Percentiles rank a stretch among this genome's conserved stretches.
Conservation (phyloP, 2,113 vertebrate species). For the Ginglymostoma cirratum region DNA sequence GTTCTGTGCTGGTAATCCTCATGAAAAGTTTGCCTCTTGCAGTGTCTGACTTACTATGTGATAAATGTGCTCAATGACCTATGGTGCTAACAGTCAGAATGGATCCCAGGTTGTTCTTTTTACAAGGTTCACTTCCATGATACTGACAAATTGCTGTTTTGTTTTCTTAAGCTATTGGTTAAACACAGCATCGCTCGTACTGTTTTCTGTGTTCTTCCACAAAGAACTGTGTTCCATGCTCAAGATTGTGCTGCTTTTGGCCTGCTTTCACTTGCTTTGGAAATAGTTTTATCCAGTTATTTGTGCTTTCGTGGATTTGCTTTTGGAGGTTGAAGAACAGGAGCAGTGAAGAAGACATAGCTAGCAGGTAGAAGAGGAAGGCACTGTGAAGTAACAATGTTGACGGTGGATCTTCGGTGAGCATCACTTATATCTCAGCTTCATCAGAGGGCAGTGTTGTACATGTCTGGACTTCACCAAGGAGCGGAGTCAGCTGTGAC, state of each 20-base stretch:
- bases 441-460: not conserved
- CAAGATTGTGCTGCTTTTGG: too few species aligned
- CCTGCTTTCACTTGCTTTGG: too few species aligned
- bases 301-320: not conserved
- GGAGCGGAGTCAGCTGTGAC: too few species aligned
- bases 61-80: too few species aligned
- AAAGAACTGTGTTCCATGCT: too few species aligned
- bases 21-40: not conserved
- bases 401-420: not conserved
- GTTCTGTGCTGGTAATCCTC: not conserved
- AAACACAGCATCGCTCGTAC: not conserved
- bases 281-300: too few species aligned
- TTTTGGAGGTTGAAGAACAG: not conserved
- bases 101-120: too few species aligned
- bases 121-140: too few species aligned
- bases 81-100: too few species aligned
- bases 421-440: not conserved
- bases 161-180: too few species aligned
- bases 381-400: not conserved
- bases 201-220: not conserved
- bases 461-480: not conserved
- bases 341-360: not conserved
- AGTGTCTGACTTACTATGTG: not conserved
- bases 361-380: not conserved
- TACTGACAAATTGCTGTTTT: too few species aligned